phyloP scores from a whole-genome alignment of 2,888 invertebrate genomes.

The Pherbina coryleti region DNA sequence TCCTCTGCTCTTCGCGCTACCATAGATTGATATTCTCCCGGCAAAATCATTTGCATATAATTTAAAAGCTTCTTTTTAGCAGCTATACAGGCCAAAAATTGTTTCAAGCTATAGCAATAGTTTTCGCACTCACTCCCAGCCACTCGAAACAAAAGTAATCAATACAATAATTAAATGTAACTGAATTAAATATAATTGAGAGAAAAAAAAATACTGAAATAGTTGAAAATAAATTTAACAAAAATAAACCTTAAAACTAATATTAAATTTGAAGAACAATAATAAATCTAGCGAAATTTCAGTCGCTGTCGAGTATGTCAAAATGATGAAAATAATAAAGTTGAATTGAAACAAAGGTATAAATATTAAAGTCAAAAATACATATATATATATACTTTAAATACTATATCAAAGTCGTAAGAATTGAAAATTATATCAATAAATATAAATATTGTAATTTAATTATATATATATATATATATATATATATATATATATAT shows the following conservation, averaged over 20 bases:
- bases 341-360: not conserved
- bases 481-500: slow-evolving; percentile 2
- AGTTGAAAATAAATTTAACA: not conserved
- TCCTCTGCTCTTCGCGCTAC: not conserved
- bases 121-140: slow-evolving; percentile 18
- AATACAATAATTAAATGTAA: slow-evolving; percentile 48
- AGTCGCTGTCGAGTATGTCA: too few relatives aligned
- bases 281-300: not conserved
- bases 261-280: not conserved
- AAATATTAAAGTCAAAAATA: not conserved
- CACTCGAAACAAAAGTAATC: slow-evolving; percentile 36
- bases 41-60: not conserved
- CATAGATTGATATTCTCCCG: not conserved
- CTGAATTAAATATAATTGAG: slow-evolving; percentile 8
- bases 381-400: not conserved
- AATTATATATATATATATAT: not conserved
- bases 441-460: not conserved
- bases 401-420: not conserved
- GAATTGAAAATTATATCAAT: slow-evolving; percentile 12
- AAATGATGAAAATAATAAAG: not conserved
- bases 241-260: not conserved
- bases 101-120: too few relatives aligned
- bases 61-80: not conserved
- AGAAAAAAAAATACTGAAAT: not conserved
- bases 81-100: not conserved